Base-by-base conservation (phyloP, 2,888 invertebrate genomes). In the Gandaritis pyraliata region DNA sequence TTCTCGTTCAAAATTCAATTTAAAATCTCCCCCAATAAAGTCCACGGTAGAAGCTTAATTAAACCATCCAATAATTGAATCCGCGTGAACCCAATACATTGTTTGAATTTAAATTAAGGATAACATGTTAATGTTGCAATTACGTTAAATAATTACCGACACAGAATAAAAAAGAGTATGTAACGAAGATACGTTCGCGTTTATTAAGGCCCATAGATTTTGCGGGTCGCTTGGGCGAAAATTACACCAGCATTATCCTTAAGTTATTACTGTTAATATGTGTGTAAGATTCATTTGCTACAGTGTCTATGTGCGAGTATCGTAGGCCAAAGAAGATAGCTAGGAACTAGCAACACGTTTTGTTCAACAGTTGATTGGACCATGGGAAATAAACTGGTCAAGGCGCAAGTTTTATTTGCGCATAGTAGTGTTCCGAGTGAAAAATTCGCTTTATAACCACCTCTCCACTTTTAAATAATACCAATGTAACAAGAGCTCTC, bases 181-280 rank as follows among this genome's bases (percentile, higher is more conserved):
- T 57, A 55, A 30, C 81, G 82, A 84, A 82, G 83, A 83, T 84
- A 82, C 78, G 84, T 87, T 85, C 82, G 74, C 89, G 85, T 88
- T 91, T 90, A 91, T 91, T 91, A 90, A 88, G 86, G 85, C 78
- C 89, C 87, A 89, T 90, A 90, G 90, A 90, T 91, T 90, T 85
- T 76, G 77, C 77, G 80, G 83, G 84, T 78, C 79, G 86, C 85
- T 76, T 78, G 78, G 75, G 81, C 74, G 23, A 76, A 86, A 90
- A 90, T 90, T 90, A 90, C 86, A 80, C 70, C 80, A 77, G 75
- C 88, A 85, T 89, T 90, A 90, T 85, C 86, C 83, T 74, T 86
- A 87, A 91, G 87, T 90, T 90, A 91, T 88, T 81, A 85, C 83
- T 79, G 80, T 87, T 91, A 90, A 91, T 90, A 91, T 88, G 90